Percentiles rank a stretch among this genome's conserved stretches.
These are phyloP conservation scores for Oscheius sp. DNA, from an alignment of 2,888 invertebrate species.

Conservation along the genomic window DNA sequence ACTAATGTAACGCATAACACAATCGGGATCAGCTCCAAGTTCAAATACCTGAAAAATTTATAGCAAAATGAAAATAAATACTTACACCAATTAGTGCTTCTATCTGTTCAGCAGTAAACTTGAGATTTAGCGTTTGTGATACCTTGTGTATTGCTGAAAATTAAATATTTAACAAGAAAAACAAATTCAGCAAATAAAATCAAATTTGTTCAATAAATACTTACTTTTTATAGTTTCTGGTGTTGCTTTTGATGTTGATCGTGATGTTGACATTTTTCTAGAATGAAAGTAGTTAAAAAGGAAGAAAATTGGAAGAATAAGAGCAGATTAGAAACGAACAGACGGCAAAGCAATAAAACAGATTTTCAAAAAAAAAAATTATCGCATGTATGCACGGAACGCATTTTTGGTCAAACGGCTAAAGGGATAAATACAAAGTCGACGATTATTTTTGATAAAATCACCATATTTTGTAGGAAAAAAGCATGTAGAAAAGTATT, in stretches of 20 bases:
- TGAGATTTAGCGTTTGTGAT: background rate
- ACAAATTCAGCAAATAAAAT: background rate
- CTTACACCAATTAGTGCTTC: constrained; percentile 13
- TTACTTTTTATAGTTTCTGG: background rate
- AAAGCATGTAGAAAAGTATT: too few species aligned
- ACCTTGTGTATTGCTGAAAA: background rate
- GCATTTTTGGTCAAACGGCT: background rate
- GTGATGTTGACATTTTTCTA: background rate
- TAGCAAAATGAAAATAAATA: background rate
- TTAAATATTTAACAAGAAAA: background rate
- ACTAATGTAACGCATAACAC: background rate
- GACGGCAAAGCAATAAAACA: background rate
- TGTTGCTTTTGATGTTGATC: background rate
- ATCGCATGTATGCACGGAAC: background rate
- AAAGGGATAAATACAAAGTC: too few species aligned
- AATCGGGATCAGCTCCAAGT: constrained; percentile 13
- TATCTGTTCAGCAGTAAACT: constrained; percentile 18
- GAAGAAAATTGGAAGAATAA: background rate
- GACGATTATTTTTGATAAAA: too few species aligned
- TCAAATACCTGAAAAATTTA: constrained; percentile 10
- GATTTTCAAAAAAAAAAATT: background rate
- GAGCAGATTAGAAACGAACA: background rate
- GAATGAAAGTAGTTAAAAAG: too few species aligned
- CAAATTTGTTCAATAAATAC: too few species aligned
- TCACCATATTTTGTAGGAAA: too few species aligned